These are phyloP conservation scores for Brachyhypopomus gauderio DNA, from an alignment of 2,113 vertebrate species.

Conservation along the genomic window DNA sequence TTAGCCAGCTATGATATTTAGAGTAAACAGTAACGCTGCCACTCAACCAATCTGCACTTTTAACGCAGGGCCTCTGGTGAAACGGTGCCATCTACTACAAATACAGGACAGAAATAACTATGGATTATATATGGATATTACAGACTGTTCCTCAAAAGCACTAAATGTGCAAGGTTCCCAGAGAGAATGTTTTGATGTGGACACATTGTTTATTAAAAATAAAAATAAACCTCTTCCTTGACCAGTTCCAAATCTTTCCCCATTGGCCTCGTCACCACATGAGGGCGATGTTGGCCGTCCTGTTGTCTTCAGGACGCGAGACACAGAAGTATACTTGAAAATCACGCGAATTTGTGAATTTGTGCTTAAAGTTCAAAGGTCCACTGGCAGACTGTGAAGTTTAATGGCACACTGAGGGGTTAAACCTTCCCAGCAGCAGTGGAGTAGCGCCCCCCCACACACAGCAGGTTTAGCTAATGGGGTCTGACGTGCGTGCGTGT, in stretches of 20 bases:
- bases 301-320: constrained; percentile 45
- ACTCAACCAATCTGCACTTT: no score
- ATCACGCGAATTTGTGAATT: constrained; percentile 71
- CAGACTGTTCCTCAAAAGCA: no score
- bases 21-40: no score
- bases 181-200: neutral
- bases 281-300: constrained; percentile 71
- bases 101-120: no score
- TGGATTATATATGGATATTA: no score
- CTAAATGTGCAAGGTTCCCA: no score
- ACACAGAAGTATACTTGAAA: constrained; percentile 65
- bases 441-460: constrained; percentile 52
- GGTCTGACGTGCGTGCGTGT: constrained; percentile 8
- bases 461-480: constrained; percentile 11
- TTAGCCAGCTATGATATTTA: no score
- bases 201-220: neutral
- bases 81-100: no score
- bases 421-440: constrained; percentile 43
- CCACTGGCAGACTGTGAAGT: constrained; percentile 60
- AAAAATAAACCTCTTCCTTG: neutral
- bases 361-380: constrained; percentile 68
- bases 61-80: no score
- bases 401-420: constrained; percentile 70
- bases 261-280: constrained; percentile 52
- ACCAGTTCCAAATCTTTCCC: no score